Evolutionary conservation across 2,113 vertebrate species (phyloP).

Genomic region (Climacteris rufus): DNA sequence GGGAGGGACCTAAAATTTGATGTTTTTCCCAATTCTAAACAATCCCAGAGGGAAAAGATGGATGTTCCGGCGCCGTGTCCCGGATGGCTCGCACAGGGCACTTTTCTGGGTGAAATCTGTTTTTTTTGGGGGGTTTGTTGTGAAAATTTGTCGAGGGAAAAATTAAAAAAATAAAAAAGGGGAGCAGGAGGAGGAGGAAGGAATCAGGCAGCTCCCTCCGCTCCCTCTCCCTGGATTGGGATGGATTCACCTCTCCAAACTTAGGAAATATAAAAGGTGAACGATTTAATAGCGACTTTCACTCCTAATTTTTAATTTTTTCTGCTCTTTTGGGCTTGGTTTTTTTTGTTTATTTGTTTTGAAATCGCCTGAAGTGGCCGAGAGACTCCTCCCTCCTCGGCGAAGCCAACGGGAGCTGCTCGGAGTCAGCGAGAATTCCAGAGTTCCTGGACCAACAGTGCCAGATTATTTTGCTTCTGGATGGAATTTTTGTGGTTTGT

Average conservation of each 20-base stretch:
- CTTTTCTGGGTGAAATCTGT: background rate
- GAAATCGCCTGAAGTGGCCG: background rate
- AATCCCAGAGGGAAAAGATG: background rate
- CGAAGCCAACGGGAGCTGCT: background rate
- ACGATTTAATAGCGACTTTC: background rate
- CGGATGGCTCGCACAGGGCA: background rate
- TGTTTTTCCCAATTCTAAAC: background rate
- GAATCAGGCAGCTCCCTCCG: background rate
- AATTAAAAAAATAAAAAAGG: background rate
- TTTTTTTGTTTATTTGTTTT: rapidly evolving
- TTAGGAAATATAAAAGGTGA: background rate
- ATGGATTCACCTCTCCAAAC: background rate
- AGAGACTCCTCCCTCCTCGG: background rate
- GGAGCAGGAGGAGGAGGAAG: background rate
- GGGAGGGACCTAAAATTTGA: background rate
- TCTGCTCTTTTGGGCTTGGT: background rate
- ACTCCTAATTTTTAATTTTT: background rate
- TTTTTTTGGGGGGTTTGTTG: background rate
- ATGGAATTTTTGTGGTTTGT: background rate
- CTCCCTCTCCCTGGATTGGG: background rate
- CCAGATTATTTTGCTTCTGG: background rate
- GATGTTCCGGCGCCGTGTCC: background rate
- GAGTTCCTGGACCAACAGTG: background rate
- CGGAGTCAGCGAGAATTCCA: background rate
- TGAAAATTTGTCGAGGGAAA: background rate